Percentiles rank a stretch among this genome's conserved stretches.
Evolutionary conservation across 2,113 vertebrate genomes (phyloP).

Genomic region (Solea senegalensis): DNA sequence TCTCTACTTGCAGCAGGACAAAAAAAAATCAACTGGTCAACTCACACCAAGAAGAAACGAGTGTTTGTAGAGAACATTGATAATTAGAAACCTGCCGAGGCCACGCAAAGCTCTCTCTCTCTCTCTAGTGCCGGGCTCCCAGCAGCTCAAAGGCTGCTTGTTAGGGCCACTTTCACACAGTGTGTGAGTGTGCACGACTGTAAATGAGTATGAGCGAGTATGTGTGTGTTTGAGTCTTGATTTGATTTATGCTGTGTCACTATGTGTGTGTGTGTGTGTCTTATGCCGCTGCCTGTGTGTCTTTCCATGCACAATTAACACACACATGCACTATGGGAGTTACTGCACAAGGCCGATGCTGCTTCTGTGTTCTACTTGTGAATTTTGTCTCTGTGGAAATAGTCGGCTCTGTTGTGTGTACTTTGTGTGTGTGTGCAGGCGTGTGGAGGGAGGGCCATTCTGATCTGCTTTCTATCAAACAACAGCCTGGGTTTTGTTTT

Average conservation of each 20-base stretch:
- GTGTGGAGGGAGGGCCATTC: slow-evolving; percentile 24
- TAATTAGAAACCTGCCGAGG: slow-evolving; percentile 68
- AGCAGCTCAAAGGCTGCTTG: slow-evolving; percentile 51
- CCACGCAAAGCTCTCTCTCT: slow-evolving; percentile 12
- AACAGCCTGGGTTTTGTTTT: slow-evolving; percentile 34
- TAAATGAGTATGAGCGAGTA: slow-evolving; percentile 1
- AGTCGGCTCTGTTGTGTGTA: slow-evolving; percentile 18
- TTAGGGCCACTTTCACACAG: slow-evolving; percentile 34
- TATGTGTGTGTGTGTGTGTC: not conserved
- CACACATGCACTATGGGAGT: slow-evolving; percentile 10
- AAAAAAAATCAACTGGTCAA: slow-evolving; percentile 48
- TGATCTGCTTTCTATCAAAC: slow-evolving; percentile 45
- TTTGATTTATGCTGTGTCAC: slow-evolving; percentile 18
- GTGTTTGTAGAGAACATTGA: slow-evolving; percentile 59
- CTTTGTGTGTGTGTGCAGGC: slow-evolving; percentile 25
- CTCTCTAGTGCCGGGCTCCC: slow-evolving; percentile 31
- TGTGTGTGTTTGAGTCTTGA: slow-evolving; percentile 17
- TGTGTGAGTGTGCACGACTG: not conserved
- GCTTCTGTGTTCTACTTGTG: slow-evolving; percentile 24
- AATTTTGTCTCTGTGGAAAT: slow-evolving; percentile 18
- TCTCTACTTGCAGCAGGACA: slow-evolving; percentile 15
- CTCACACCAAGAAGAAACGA: slow-evolving; percentile 62
- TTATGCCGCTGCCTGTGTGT: too few relatives aligned
- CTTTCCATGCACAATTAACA: not conserved
- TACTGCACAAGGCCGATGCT: not conserved